Conservation (phyloP, 2,797 vertebrate species). For the Dipus sagitta region DNA sequence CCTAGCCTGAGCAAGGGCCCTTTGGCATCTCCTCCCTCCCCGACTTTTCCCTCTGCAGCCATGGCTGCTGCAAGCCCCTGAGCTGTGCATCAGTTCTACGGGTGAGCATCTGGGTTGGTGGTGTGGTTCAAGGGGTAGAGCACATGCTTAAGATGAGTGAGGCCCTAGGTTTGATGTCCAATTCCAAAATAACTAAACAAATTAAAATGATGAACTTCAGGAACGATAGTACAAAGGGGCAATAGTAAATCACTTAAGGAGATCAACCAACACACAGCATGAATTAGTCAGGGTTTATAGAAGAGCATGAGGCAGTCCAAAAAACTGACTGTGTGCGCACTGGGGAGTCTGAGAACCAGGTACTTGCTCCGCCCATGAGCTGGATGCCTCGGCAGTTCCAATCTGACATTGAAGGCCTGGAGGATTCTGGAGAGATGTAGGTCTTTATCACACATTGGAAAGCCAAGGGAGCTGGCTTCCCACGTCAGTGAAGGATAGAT, state of each 20-base stretch:
- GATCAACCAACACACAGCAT: background rate
- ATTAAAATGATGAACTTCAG: background rate
- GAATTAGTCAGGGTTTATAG: background rate
- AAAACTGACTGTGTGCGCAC: too few species aligned
- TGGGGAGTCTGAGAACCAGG: too few species aligned
- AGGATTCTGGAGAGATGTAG: too few species aligned
- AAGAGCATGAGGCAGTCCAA: too few species aligned
- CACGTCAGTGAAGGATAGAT: too few species aligned
- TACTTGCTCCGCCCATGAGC: too few species aligned
- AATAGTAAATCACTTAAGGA: background rate
- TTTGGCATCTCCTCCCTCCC: background rate
- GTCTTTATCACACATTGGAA: too few species aligned
- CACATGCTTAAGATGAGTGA: background rate
- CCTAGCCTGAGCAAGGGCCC: background rate
- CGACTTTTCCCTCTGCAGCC: background rate
- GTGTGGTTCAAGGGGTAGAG: background rate
- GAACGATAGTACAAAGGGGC: background rate
- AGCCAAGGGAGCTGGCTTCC: too few species aligned
- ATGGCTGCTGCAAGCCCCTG: background rate
- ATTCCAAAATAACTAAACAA: background rate
- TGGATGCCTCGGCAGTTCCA: too few species aligned
- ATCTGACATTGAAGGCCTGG: too few species aligned
- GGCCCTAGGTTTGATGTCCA: background rate
- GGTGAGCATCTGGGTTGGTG: background rate
- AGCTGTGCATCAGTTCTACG: background rate